Conservation (phyloP, 2,797 vertebrate species). For the Notamacropus eugenii region DNA sequence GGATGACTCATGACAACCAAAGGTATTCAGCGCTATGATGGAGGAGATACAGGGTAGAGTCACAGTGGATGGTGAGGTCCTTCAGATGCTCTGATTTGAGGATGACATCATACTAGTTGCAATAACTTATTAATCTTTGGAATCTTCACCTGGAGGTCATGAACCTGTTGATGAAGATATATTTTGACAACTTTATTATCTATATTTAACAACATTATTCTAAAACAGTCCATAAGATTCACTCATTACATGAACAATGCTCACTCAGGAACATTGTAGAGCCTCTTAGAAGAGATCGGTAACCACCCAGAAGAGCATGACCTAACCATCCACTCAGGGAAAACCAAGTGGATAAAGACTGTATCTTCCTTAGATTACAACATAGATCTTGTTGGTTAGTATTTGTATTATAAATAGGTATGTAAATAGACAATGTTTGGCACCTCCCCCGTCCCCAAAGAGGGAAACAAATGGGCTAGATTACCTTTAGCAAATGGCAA, state of each 20-base stretch:
- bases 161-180: background rate
- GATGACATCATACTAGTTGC: background rate
- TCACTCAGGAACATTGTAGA: background rate
- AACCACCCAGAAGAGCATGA: background rate
- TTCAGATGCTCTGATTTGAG: background rate
- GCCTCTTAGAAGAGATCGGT: background rate
- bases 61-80: background rate
- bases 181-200: background rate
- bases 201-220: background rate
- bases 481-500: background rate
- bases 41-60: background rate
- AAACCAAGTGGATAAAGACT: background rate
- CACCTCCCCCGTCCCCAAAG: background rate
- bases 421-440: background rate
- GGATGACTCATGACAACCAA: background rate
- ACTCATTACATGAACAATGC: background rate
- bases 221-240: background rate
- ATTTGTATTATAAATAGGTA: background rate
- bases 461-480: background rate
- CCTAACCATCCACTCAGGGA: background rate
- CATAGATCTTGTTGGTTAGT: background rate
- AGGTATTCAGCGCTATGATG: background rate
- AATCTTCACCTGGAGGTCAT: background rate
- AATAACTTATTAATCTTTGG: background rate
- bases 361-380: background rate